Base-by-base conservation (phyloP, 1,140 invertebrate species). In the Eueides isabella region DNA sequence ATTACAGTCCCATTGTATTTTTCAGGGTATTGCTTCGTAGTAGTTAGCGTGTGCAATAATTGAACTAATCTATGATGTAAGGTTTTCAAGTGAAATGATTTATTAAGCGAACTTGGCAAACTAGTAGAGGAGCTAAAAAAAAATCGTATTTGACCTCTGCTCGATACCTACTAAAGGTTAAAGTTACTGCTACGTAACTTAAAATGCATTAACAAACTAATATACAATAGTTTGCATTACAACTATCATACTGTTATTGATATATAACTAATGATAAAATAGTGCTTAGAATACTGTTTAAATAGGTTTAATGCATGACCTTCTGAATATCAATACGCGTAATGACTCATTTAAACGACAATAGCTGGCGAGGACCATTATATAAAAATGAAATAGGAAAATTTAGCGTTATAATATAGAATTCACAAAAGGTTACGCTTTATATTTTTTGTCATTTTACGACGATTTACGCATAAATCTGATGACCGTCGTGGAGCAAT, bases 1-100 rank as follows among this genome's bases (percentile, higher is more conserved):
- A 79, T 71, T 19, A 33, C 71, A 67, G 12, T 70, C 66, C n/a
- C 68, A 68, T 76, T 61, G 69, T 38, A 64, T 69, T 71, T 65
- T 74, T 69, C 72, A 65, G 19, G 61, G 48, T 55, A 55, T 26
- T 55, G 48, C 11, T 26, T 26, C 9, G 19, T 55, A 23, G 35
- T 5, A 38, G 48, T 55, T 55, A 11, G 48, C 48, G 48, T 55
- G 48, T 55, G 9, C 48, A 55, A 7, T 23, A 4, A 26, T 55
- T 55, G 19, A 12, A 55, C 23, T 55, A 55, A 55, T 55, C 48
- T 55, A 55, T 55, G 48, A 55, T 55, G 48, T 55, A 55, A 55
- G 48, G 19, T 12, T 62, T 61, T 63, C 28, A 2, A 31, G 23
- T 55, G 19, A 55, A 55, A 55, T 55, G 23, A 26, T 55, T 55